Evolutionary conservation across 2,113 vertebrate species (phyloP), one percentile per base, ranked within the genome.

Genomic region (Siphamia tubifer): DNA sequence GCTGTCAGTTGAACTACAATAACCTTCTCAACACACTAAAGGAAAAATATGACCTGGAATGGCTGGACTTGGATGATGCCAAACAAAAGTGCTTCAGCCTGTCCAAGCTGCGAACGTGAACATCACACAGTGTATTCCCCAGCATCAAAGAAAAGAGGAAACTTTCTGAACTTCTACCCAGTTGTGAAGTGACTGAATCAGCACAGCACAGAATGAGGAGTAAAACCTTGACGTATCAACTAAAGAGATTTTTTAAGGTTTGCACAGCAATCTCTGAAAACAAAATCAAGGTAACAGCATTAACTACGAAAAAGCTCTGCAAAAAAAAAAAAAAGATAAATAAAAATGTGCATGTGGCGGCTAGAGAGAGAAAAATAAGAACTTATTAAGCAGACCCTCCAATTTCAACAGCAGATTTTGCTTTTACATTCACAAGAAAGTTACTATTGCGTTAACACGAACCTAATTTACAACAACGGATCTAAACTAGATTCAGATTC

Each of bases 401-500:
- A 3, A 10, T 54, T 45, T 47, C 49, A 78, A 69, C 35, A 20
- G 53, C 49, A 66, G 73, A 67, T 48, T 76, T 57, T 69, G 44
- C 30, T 78, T 45, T 77, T 87, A 88, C 82, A 87, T 90, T 90
- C 83, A 88, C 53, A 52, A 74, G 74, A 79, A 71, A 67, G 53
- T 34, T 9, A 78, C 55, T 57, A 79, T 30, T 72, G 56, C 24
- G 56, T 39, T 31, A 68, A 68, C 64, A 23, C 49, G 30, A 65
- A 62, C 47, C 55, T 65, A 77, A 21, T 48, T 77, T 27, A 85
- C 78, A 61, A 56, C 31, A 40, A 44, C 42, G 55, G n/a, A 6
- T 12, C 48, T 61, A 69, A 62, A 60, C 72, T 52, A 51, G 2
- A 19, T 48, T 79, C 58, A 70, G 56, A 43, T 40, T 43, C 10